Percentiles rank a stretch among this genome's conserved stretches.
Evolutionary conservation across 2,888 invertebrate genomes (phyloP).

Genomic region (Deilephila elpenor): DNA sequence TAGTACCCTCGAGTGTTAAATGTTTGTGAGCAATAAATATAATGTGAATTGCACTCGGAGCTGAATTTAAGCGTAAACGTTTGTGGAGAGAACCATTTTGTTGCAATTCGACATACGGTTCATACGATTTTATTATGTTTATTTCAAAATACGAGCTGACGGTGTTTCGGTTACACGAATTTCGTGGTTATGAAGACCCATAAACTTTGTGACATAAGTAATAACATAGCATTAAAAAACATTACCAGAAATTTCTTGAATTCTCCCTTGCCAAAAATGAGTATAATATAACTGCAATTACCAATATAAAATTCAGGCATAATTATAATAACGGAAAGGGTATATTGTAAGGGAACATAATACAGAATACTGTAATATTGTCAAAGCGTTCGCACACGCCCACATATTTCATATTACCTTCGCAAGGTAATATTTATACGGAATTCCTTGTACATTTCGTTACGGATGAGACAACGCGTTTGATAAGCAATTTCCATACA

Average conservation of each 20-base stretch:
- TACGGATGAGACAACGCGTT: constrained; percentile 20
- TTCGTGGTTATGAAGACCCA: no score
- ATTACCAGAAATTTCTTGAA: no score
- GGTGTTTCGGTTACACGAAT: no score
- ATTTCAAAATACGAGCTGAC: background rate
- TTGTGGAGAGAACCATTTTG: background rate
- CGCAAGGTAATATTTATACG: constrained; percentile 7
- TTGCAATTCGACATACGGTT: no score
- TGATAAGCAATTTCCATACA: constrained; percentile 19
- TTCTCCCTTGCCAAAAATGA: no score
- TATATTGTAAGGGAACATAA: background rate
- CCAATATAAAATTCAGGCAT: no score
- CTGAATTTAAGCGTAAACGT: background rate
- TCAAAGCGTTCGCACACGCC: background rate
- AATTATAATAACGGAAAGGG: no score
- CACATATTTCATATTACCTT: background rate
- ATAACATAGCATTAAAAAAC: no score
- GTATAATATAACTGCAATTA: no score
- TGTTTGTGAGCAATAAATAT: constrained; percentile 9
- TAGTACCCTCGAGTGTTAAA: background rate
- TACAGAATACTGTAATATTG: background rate
- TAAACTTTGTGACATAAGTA: no score
- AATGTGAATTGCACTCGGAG: background rate
- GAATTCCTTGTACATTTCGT: constrained; percentile 4
- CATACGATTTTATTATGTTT: background rate